Conservation (phyloP, 2,888 invertebrate species). For the Sphecodes monilicornis region DNA sequence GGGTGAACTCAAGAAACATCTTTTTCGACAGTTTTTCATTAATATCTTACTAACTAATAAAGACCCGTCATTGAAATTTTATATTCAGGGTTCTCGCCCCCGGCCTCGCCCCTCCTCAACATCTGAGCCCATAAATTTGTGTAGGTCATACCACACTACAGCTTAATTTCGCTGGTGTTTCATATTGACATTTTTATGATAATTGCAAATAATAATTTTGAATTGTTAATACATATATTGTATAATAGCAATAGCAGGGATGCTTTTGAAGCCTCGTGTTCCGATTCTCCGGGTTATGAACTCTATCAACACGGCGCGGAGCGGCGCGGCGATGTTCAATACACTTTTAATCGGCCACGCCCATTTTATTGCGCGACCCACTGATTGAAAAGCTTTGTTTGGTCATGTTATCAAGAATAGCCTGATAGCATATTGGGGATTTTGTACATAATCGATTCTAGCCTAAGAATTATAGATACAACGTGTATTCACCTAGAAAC, state of each 20-base stretch:
- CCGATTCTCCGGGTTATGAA: constrained; percentile 37
- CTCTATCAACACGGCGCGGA: background rate
- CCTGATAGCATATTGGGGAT: constrained; percentile 14
- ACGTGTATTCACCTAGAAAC: background rate
- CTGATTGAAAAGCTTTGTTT: constrained; percentile 53
- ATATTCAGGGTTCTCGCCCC: too few species aligned
- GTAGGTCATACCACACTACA: too few species aligned
- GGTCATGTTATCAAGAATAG: constrained; percentile 41
- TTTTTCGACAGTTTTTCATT: too few species aligned
- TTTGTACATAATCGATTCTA: constrained; percentile 12
- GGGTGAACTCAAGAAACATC: too few species aligned
- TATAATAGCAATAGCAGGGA: background rate
- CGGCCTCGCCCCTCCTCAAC: too few species aligned
- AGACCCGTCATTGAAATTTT: too few species aligned
- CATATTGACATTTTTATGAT: background rate
- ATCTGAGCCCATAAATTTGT: too few species aligned
- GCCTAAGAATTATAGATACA: background rate
- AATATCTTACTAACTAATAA: too few species aligned
- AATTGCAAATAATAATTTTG: background rate
- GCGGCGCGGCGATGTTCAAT: constrained; percentile 68
- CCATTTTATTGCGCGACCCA: constrained; percentile 40
- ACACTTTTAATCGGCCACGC: constrained; percentile 65
- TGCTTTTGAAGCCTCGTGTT: background rate
- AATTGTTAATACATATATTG: background rate
- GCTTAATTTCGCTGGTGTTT: background rate